These are phyloP conservation scores for Elgaria multicarinata DNA, from an alignment of 2,113 vertebrate genomes.

Conservation along the genomic window DNA sequence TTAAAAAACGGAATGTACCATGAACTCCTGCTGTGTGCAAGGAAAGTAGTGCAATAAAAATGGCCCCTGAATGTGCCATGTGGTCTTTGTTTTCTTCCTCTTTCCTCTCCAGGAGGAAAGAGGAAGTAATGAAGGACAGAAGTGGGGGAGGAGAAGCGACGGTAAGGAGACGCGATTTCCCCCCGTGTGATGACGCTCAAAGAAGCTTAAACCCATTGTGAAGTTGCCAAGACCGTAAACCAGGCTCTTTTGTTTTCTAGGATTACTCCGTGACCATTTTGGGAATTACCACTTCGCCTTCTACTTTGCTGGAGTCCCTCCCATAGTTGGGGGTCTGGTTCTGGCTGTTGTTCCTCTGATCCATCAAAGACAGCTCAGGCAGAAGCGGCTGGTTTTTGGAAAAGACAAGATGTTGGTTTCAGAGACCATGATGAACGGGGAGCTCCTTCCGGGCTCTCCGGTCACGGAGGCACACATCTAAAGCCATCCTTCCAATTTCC, in stretches of 20 bases:
- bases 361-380: conserved; percentile 81
- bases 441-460: conserved; percentile 90
- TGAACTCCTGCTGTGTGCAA: too few relatives aligned
- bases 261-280: conserved; percentile 88
- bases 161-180: too few relatives aligned
- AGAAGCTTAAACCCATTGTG: not conserved
- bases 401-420: conserved; percentile 87
- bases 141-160: too few relatives aligned
- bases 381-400: conserved; percentile 81
- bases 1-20: too few relatives aligned
- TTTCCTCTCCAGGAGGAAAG: too few relatives aligned
- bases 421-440: conserved; percentile 86
- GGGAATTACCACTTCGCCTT: conserved; percentile 90
- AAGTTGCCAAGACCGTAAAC: not conserved
- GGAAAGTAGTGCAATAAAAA: too few relatives aligned
- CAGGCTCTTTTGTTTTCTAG: conserved; percentile 67
- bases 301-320: conserved; percentile 94
- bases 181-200: too few relatives aligned
- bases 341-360: conserved; percentile 92
- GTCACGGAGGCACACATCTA: conserved; percentile 89
- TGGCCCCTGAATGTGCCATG: too few relatives aligned
- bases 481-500: conserved; percentile 42
- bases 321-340: conserved; percentile 89
- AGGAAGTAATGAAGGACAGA: too few relatives aligned
- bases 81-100: too few relatives aligned